Percentiles rank a stretch among this genome's conserved stretches.
Conservation (phyloP, 1,140 invertebrate genomes). For the Wiebesia pumilae region DNA sequence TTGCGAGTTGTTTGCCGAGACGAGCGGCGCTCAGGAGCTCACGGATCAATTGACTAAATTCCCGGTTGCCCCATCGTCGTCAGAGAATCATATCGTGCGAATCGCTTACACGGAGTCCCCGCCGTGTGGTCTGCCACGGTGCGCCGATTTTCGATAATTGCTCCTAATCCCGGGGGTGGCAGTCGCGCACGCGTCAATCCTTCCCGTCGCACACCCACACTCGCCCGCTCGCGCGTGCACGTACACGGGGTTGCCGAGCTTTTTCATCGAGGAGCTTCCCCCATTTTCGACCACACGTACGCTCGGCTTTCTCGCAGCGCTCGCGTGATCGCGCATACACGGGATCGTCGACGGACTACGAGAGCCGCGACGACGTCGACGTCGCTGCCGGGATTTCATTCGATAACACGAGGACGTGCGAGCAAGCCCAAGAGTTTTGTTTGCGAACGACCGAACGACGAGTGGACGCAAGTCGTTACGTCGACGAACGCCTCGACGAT, state of each 20-base stretch:
- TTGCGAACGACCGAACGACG: slow-evolving; percentile 7
- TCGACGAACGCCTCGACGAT: neutral
- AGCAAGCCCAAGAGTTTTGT: slow-evolving; percentile 48
- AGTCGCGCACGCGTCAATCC: slow-evolving; percentile 56
- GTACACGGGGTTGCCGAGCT: neutral
- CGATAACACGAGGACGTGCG: slow-evolving; percentile 63
- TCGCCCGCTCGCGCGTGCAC: too few species aligned
- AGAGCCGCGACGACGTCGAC: neutral
- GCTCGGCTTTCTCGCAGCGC: neutral
- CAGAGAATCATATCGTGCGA: slow-evolving; percentile 16
- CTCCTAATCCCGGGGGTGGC: slow-evolving; percentile 70
- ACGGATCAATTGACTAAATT: slow-evolving; percentile 39
- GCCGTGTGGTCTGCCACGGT: slow-evolving; percentile 59
- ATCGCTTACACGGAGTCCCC: neutral
- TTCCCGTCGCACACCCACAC: neutral
- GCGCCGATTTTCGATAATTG: slow-evolving; percentile 69
- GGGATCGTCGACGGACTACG: slow-evolving; percentile 53
- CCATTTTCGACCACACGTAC: slow-evolving; percentile 52
- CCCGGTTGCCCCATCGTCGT: neutral
- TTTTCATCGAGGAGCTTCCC: neutral
- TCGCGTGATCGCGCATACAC: slow-evolving; percentile 52
- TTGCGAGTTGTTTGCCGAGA: slow-evolving; percentile 52
- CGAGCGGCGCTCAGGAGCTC: neutral
- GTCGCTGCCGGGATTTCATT: slow-evolving; percentile 64
- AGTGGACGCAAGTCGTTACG: slow-evolving; percentile 7